These are phyloP conservation scores for Pseudococcus longispinus DNA, from an alignment of 2,888 invertebrate genomes.

Conservation along the genomic window DNA sequence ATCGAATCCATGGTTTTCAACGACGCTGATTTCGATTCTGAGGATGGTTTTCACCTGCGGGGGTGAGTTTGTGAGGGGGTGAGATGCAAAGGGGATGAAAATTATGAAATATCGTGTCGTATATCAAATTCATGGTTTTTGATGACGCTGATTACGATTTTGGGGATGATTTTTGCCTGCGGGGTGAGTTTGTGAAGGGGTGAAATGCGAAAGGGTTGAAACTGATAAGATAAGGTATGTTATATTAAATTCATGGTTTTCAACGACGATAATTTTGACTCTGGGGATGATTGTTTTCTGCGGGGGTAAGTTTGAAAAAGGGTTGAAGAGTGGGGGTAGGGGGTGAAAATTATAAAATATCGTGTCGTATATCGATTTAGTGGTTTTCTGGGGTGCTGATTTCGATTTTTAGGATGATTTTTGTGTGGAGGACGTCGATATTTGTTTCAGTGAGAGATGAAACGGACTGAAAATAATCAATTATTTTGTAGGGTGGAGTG, in stretches of 20 bases:
- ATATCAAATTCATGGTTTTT: not conserved
- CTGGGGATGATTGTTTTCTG: not conserved
- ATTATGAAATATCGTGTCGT: not conserved
- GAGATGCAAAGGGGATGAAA: not conserved
- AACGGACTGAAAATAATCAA: too few species aligned
- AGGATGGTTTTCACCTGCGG: not conserved
- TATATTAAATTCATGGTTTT: not conserved
- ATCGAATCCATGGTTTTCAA: not conserved
- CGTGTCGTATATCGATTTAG: too few species aligned
- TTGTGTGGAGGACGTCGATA: too few species aligned
- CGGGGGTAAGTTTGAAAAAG: not conserved
- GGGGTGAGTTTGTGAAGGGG: too few species aligned
- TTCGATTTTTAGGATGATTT: too few species aligned
- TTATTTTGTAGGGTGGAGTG: too few species aligned
- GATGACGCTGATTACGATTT: not conserved
- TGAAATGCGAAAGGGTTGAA: too few species aligned
- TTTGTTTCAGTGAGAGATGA: too few species aligned
- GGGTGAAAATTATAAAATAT: not conserved
- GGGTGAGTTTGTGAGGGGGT: not conserved
- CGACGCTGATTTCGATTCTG: not conserved
- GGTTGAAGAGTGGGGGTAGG: too few species aligned
- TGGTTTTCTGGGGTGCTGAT: too few species aligned
- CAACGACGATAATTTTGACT: not conserved
- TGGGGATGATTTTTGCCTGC: not conserved
- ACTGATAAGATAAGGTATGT: too few species aligned